Evolutionary conservation across 2,888 invertebrate genomes (phyloP).

Genomic region (Cephus rjabovi): DNA sequence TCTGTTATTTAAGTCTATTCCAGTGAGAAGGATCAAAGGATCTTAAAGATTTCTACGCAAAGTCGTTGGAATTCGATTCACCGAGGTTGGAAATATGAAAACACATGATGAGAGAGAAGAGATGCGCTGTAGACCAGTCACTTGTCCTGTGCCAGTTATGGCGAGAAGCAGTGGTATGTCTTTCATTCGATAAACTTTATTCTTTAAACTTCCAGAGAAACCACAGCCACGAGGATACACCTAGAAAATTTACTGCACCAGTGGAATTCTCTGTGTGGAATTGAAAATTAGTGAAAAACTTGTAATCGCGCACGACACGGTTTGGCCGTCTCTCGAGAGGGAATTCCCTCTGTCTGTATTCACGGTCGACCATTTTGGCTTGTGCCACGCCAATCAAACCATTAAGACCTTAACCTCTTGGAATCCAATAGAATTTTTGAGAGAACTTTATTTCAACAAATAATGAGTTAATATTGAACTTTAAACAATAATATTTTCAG

Average conservation of each 20-base stretch:
- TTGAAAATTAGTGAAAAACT: neutral
- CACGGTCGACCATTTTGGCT: constrained; percentile 61
- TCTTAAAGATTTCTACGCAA: neutral
- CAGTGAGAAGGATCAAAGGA: neutral
- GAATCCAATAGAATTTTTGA: neutral
- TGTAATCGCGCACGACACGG: constrained; percentile 9
- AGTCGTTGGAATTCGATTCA: neutral
- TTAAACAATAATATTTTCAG: neutral
- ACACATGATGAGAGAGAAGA: constrained; percentile 22
- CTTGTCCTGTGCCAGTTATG: constrained; percentile 36
- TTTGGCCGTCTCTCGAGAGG: constrained; percentile 51
- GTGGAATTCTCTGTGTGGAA: neutral
- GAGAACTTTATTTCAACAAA: neutral
- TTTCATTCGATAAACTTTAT: constrained; percentile 6
- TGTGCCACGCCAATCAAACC: constrained; percentile 62
- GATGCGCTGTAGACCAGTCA: constrained; percentile 39
- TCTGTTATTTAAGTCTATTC: neutral
- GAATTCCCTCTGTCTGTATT: constrained; percentile 53
- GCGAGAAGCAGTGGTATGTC: constrained; percentile 36
- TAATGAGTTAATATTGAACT: neutral
- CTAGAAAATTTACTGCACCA: neutral
- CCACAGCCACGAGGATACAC: neutral
- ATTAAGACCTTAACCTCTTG: constrained; percentile 48
- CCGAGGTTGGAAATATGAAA: constrained; percentile 13
- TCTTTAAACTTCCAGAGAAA: constrained; percentile 3